Conservation (phyloP, 2,888 invertebrate species). For the Hydropsyche betteni region DNA sequence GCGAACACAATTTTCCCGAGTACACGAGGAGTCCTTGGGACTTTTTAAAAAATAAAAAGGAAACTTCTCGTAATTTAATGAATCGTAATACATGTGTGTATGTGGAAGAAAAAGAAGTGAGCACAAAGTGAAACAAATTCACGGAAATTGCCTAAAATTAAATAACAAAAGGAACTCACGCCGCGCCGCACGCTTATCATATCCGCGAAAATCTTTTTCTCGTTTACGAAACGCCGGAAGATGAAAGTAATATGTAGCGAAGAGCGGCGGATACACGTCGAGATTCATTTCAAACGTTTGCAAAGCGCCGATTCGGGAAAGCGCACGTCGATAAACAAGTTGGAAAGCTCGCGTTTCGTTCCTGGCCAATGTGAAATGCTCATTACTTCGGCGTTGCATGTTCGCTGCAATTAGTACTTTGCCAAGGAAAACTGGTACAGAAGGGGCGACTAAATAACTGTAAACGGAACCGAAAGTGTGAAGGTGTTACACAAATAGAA, state of each 20-base stretch:
- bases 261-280: too few relatives aligned
- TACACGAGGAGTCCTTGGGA: conserved; percentile 21
- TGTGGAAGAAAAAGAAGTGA: too few relatives aligned
- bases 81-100: too few relatives aligned
- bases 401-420: conserved; percentile 6
- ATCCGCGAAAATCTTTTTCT: too few relatives aligned
- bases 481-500: conserved; percentile 15
- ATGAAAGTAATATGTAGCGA: too few relatives aligned
- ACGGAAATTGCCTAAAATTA: too few relatives aligned
- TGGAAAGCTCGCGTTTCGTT: conserved; percentile 5
- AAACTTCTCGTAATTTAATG: conserved; percentile 5
- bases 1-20: conserved; percentile 15
- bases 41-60: conserved; percentile 9
- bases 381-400: conserved; percentile 9
- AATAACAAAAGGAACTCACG: too few relatives aligned
- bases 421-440: conserved; percentile 9
- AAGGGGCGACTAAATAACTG: conserved; percentile 4
- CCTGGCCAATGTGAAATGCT: not conserved
- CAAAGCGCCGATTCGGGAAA: not conserved
- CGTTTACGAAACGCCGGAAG: too few relatives aligned
- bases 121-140: too few relatives aligned
- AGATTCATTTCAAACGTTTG: not conserved
- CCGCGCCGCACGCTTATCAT: too few relatives aligned
- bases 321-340: not conserved
- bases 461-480: conserved; percentile 15